These are phyloP conservation scores for Crossocerus cetratus DNA, from an alignment of 2,888 invertebrate species.

Conservation along the genomic window DNA sequence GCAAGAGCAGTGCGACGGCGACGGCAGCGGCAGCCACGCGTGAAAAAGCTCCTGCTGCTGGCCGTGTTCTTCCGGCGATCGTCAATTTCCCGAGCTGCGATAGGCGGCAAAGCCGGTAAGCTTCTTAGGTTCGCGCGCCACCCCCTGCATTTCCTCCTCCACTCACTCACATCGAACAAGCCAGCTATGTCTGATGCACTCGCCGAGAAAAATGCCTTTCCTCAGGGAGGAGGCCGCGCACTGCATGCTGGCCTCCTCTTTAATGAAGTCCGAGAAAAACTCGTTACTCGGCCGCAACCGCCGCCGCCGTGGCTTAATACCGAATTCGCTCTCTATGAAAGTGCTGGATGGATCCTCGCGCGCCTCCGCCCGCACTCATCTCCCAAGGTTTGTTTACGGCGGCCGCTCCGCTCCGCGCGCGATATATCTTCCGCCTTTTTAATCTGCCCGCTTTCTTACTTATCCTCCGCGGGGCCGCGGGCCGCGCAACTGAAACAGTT, in stretches of 20 bases:
- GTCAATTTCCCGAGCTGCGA: not conserved
- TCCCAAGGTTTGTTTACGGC: conserved; percentile 41
- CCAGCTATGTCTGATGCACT: too few relatives aligned
- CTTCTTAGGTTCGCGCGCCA: not conserved
- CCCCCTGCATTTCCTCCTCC: too few relatives aligned
- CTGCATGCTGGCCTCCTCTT: not conserved
- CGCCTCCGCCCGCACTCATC: not conserved
- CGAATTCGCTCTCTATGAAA: not conserved
- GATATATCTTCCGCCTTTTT: conserved; percentile 56
- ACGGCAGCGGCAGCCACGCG: not conserved
- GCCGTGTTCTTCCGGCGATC: conserved; percentile 1
- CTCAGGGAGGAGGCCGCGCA: not conserved
- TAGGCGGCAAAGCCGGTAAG: not conserved
- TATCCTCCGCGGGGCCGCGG: conserved; percentile 25
- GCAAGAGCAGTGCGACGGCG: too few relatives aligned
- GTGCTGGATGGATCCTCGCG: not conserved
- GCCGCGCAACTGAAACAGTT: not conserved
- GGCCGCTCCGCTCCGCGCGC: conserved; percentile 17
- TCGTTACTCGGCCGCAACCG: too few relatives aligned
- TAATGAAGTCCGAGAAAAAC: conserved; percentile 1
- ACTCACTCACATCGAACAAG: too few relatives aligned
- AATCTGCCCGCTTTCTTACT: conserved; percentile 50
- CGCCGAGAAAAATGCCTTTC: too few relatives aligned
- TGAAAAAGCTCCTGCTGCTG: not conserved
- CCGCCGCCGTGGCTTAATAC: not conserved